A percentile compares a stretch with the other conserved stretches of the same genome.
phyloP scores from a whole-genome alignment of 1,140 invertebrate genomes.

The Cryptotermes secundus region DNA sequence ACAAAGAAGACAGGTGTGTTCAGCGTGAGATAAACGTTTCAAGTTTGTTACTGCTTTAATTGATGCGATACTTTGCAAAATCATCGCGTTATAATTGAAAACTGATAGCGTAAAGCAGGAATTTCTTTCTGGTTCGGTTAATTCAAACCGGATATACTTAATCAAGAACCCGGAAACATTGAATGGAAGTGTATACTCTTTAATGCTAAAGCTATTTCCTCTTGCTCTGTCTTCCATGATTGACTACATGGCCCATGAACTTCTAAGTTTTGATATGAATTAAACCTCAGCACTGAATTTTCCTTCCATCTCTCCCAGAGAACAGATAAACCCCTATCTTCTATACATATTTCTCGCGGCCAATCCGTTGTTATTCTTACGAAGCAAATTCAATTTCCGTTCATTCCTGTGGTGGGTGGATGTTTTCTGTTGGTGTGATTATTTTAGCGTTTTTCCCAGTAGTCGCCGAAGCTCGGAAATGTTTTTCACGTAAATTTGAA shows the following conservation, averaged over 20 bases:
- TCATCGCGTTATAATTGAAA: background rate
- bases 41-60: background rate
- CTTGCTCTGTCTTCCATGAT: background rate
- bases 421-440: background rate
- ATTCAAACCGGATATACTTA: background rate
- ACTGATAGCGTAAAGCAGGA: background rate
- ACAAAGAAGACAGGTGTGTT: too few species aligned
- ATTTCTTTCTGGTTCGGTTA: background rate
- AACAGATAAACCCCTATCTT: background rate
- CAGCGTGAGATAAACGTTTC: too few species aligned
- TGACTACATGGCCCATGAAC: background rate
- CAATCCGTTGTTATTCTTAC: background rate
- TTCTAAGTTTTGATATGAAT: background rate
- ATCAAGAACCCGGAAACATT: background rate
- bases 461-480: background rate
- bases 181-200: background rate
- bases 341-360: background rate
- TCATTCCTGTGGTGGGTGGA: background rate
- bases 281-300: background rate
- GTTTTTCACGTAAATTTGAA: background rate
- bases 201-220: background rate
- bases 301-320: background rate
- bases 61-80: background rate
- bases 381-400: background rate
- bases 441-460: background rate